A percentile compares a stretch with the other conserved stretches of the same genome.
These are phyloP conservation scores for Dolichotis patagonum DNA, from an alignment of 2,113 vertebrate genomes.

Conservation along the genomic window DNA sequence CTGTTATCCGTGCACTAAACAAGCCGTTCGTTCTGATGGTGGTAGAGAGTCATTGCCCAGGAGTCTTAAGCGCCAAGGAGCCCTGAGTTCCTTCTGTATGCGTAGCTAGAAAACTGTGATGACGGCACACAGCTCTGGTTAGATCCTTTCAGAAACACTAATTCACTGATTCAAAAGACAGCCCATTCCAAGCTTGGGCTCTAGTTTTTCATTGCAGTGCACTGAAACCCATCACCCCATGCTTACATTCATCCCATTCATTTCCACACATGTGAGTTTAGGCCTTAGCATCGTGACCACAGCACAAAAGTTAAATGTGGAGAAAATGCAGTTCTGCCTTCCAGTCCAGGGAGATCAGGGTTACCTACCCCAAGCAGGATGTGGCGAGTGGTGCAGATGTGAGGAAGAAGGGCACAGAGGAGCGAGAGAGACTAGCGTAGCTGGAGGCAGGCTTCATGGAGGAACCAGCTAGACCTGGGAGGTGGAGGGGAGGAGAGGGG, in stretches of 20 bases:
- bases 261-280: background rate
- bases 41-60: background rate
- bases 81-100: background rate
- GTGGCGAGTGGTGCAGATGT: background rate
- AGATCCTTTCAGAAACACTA: background rate
- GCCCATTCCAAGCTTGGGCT: background rate
- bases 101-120: background rate
- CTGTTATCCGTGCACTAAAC: background rate
- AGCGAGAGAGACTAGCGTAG: background rate
- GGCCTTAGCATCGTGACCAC: background rate
- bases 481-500: background rate
- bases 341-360: background rate
- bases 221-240: background rate
- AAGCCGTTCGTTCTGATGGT: background rate
- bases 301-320: background rate
- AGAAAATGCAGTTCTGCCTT: background rate
- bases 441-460: background rate
- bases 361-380: background rate
- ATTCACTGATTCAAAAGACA: background rate
- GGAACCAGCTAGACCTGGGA: background rate
- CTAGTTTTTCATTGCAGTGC: background rate
- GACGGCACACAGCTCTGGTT: background rate
- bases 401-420: background rate
- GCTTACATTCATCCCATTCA: background rate
- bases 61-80: background rate